phyloP scores from a whole-genome alignment of 2,888 invertebrate genomes.

The Copidosoma aretas region DNA sequence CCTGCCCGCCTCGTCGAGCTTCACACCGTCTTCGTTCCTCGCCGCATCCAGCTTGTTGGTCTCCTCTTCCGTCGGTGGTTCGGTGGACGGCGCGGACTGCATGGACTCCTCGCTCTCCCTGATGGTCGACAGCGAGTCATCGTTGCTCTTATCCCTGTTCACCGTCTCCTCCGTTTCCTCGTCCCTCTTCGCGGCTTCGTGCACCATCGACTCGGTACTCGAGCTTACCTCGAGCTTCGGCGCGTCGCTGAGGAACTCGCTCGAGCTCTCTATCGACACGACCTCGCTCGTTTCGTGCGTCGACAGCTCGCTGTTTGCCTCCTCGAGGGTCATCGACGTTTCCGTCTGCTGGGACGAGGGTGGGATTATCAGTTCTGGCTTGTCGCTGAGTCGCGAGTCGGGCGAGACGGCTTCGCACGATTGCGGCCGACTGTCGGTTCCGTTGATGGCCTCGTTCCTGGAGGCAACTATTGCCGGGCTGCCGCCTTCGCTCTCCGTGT shows the following conservation, averaged over 20 bases:
- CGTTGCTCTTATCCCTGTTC: conserved; percentile 41
- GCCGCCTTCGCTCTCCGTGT: conserved; percentile 62
- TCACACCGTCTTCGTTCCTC: conserved; percentile 16
- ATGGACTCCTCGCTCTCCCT: conserved; percentile 34
- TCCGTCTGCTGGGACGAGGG: conserved; percentile 49
- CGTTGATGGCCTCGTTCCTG: conserved; percentile 54
- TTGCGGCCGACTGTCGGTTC: conserved; percentile 46
- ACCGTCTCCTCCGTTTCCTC: conserved; percentile 31
- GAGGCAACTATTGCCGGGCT: conserved; percentile 64
- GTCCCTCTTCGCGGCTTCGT: conserved; percentile 43
- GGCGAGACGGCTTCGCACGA: conserved; percentile 64
- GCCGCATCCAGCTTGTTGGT: conserved; percentile 26
- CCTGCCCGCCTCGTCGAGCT: conserved; percentile 19
- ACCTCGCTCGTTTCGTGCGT: conserved; percentile 63
- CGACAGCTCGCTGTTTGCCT: conserved; percentile 54
- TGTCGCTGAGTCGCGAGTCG: conserved; percentile 65
- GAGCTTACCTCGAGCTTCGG: conserved; percentile 65
- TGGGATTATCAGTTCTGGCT: conserved; percentile 49
- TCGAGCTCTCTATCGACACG: conserved; percentile 66
- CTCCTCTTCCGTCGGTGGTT: conserved; percentile 25
- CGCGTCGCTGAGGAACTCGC: conserved; percentile 70
- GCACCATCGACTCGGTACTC: conserved; percentile 46
- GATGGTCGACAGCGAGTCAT: conserved; percentile 27
- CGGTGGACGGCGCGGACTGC: conserved; percentile 14
- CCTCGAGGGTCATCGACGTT: conserved; percentile 57